Conservation (phyloP, 2,888 invertebrate genomes). For the Drosophila histrio region DNA sequence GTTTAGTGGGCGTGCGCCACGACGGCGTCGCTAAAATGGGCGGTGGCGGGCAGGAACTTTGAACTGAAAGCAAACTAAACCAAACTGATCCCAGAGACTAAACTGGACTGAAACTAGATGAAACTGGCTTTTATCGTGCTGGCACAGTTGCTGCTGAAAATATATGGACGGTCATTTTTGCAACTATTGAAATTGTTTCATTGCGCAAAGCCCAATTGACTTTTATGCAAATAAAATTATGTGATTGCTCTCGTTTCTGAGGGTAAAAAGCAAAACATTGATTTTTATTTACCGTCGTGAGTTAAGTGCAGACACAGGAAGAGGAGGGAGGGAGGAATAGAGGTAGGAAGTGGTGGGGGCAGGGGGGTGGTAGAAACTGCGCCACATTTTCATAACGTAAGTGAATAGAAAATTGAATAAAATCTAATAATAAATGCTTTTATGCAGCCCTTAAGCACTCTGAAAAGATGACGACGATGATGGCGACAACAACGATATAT, state of each 20-base stretch:
- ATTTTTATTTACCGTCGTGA: slow-evolving; percentile 73
- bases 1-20: slow-evolving; percentile 69
- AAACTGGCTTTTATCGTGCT: slow-evolving; percentile 9
- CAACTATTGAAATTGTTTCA: slow-evolving; percentile 67
- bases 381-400: slow-evolving; percentile 78
- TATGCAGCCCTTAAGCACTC: slow-evolving; percentile 79
- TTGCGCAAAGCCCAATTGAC: slow-evolving; percentile 71
- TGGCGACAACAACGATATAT: slow-evolving; percentile 60
- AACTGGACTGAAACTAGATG: slow-evolving; percentile 13
- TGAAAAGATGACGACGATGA: slow-evolving; percentile 68
- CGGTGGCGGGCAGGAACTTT: background rate
- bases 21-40: slow-evolving; percentile 51
- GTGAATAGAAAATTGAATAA: slow-evolving; percentile 80
- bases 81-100: slow-evolving; percentile 21
- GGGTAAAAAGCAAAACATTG: slow-evolving; percentile 63
- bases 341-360: background rate
- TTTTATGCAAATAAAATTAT: slow-evolving; percentile 76
- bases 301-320: slow-evolving; percentile 60
- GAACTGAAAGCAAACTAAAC: slow-evolving; percentile 14
- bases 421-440: slow-evolving; percentile 80
- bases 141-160: slow-evolving; percentile 17
- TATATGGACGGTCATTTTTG: slow-evolving; percentile 45
- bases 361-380: slow-evolving; percentile 14
- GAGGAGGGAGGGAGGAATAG: background rate
- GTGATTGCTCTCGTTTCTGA: slow-evolving; percentile 57